phyloP scores from a whole-genome alignment of 1,140 invertebrate genomes.

The Drosophila funebris region DNA sequence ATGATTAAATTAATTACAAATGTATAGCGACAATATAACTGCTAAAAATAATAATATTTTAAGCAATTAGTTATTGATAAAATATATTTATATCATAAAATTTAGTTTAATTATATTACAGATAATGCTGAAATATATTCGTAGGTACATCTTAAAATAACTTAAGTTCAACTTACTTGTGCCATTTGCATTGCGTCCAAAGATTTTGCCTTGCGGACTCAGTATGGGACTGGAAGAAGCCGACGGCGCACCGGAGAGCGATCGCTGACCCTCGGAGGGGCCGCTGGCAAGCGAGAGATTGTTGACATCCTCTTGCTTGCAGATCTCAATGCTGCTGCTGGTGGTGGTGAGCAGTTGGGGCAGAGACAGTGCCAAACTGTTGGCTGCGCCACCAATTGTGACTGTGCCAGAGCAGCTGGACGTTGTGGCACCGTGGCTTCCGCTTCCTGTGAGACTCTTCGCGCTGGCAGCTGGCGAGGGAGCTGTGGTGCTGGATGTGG shows the following conservation, averaged over 20 bases:
- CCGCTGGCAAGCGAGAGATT: constrained; percentile 76
- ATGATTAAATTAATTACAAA: no score
- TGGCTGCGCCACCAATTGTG: constrained; percentile 6
- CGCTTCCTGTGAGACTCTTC: constrained; percentile 41
- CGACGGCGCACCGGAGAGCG: constrained; percentile 74
- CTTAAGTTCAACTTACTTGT: constrained; percentile 78
- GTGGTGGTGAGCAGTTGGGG: constrained; percentile 48
- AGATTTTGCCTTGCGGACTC: constrained; percentile 83
- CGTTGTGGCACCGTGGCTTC: constrained; percentile 15
- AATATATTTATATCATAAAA: no score
- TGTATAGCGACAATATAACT: no score
- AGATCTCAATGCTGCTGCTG: constrained; percentile 49
- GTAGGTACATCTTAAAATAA: background rate
- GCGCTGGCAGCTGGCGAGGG: constrained; percentile 45
- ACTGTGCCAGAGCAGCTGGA: constrained; percentile 38
- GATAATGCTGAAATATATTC: no score
- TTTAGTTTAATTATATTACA: no score
- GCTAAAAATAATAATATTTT: no score
- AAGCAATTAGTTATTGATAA: no score
- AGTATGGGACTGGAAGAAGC: constrained; percentile 80
- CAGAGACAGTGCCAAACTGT: constrained; percentile 12
- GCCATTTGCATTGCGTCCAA: constrained; percentile 84
- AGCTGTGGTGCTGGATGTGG: constrained; percentile 26
- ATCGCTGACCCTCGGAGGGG: constrained; percentile 74
- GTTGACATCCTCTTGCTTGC: constrained; percentile 67